Evolutionary conservation across 23 tunicate species (phyloP).

Genomic region (Diplosoma virens): DNA sequence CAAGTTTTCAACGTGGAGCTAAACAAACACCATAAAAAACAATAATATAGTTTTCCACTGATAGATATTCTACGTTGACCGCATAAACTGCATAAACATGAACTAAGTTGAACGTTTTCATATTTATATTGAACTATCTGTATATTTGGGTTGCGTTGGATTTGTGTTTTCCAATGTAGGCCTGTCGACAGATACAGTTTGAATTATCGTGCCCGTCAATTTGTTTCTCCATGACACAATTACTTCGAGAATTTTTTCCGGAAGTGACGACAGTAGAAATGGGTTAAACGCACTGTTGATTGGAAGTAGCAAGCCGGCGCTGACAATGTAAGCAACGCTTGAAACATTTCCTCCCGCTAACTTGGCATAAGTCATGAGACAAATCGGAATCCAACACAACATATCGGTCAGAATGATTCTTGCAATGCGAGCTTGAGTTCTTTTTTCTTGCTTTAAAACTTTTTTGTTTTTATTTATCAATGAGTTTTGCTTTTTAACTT

Average conservation of each 20-base stretch:
- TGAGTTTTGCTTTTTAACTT: not conserved
- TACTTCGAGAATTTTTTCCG: not conserved
- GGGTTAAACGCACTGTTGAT: slow-evolving; percentile 56
- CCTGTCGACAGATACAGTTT: no score
- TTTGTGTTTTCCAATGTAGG: no score
- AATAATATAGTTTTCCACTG: no score
- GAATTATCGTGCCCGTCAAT: no score
- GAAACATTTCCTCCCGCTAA: slow-evolving; percentile 6
- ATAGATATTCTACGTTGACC: no score
- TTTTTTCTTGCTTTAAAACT: not conserved
- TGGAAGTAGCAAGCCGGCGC: slow-evolving; percentile 46
- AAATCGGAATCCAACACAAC: slow-evolving; percentile 60
- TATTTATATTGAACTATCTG: no score
- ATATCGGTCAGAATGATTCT: slow-evolving; percentile 47
- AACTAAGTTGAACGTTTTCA: no score
- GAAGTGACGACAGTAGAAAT: slow-evolving; percentile 9
- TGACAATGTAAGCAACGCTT: slow-evolving; percentile 3
- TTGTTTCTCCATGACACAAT: no score
- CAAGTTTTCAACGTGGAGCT: no score
- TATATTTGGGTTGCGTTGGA: no score
- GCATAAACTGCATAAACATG: no score
- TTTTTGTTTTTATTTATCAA: not conserved
- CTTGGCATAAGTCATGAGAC: slow-evolving; percentile 37
- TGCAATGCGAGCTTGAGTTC: slow-evolving; percentile 34
- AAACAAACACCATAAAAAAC: no score